These are phyloP conservation scores for Cerastis rubricosa DNA, from an alignment of 2,888 invertebrate genomes.

Conservation along the genomic window DNA sequence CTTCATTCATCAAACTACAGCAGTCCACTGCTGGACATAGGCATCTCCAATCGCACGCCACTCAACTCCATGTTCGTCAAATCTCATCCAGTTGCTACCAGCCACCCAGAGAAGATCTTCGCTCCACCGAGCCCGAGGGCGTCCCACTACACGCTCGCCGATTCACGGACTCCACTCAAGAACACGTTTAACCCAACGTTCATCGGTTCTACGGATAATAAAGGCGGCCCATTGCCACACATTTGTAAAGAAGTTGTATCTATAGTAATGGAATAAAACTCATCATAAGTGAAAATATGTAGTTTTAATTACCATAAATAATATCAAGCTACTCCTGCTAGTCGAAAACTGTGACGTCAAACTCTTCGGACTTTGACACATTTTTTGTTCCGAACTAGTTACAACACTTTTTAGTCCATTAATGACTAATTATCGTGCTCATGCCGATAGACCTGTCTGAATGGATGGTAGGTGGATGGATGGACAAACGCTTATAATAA, in stretches of 20 bases:
- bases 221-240: not conserved
- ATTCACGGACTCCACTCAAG: not conserved
- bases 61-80: not conserved
- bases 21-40: not conserved
- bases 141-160: not conserved
- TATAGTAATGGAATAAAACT: not conserved
- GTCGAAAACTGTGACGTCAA: not conserved
- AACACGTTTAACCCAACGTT: not conserved
- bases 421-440: slow-evolving; percentile 72
- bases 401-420: slow-evolving; percentile 61
- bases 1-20: not conserved
- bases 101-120: not conserved
- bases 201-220: not conserved
- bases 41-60: not conserved
- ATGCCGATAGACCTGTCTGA: slow-evolving; percentile 59
- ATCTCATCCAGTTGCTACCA: not conserved
- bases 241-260: not conserved
- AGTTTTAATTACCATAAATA: not conserved
- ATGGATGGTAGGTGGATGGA: slow-evolving; percentile 61
- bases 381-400: slow-evolving; percentile 53
- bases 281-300: not conserved
- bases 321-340: not conserved
- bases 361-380: slow-evolving; percentile 14
- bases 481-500: slow-evolving; percentile 73
- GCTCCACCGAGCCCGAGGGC: not conserved